Conservation (phyloP, 2,888 invertebrate species). For the Hyles lineata region DNA sequence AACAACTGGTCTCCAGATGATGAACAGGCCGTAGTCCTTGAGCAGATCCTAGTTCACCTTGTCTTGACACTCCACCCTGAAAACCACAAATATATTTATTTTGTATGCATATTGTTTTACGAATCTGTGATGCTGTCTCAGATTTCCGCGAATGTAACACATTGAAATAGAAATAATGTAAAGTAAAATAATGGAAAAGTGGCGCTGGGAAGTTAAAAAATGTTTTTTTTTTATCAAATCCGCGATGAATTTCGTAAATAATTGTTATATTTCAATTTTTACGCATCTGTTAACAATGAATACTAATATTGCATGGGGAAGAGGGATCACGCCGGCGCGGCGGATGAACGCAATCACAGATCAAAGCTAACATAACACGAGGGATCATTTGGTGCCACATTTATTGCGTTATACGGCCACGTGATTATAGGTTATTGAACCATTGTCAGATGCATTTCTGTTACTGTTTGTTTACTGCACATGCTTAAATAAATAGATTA, state of each 20-base stretch:
- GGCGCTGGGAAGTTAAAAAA: too few species aligned
- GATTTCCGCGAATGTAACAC: too few species aligned
- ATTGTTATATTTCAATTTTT: not conserved
- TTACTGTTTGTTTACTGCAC: too few species aligned
- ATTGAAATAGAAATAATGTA: too few species aligned
- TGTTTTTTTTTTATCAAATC: too few species aligned
- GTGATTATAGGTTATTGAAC: not conserved
- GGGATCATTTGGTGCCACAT: not conserved
- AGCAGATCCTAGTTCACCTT: slow-evolving; percentile 10
- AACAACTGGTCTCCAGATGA: slow-evolving; percentile 21
- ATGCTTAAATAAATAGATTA: too few species aligned
- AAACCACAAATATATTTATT: not conserved
- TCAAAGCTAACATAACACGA: not conserved
- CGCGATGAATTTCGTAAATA: not conserved
- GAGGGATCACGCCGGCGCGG: not conserved
- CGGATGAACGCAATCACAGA: not conserved
- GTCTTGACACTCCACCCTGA: not conserved
- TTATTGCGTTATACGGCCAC: not conserved
- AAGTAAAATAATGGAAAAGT: too few species aligned
- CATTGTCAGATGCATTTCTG: not conserved
- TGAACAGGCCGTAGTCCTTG: not conserved
- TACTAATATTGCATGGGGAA: not conserved
- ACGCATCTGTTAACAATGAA: not conserved
- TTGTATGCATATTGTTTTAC: too few species aligned
- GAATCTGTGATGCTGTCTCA: not conserved